A percentile compares a stretch with the other conserved stretches of the same genome.
phyloP scores from a whole-genome alignment of 2,888 invertebrate species.

The Lamproptera curius region DNA sequence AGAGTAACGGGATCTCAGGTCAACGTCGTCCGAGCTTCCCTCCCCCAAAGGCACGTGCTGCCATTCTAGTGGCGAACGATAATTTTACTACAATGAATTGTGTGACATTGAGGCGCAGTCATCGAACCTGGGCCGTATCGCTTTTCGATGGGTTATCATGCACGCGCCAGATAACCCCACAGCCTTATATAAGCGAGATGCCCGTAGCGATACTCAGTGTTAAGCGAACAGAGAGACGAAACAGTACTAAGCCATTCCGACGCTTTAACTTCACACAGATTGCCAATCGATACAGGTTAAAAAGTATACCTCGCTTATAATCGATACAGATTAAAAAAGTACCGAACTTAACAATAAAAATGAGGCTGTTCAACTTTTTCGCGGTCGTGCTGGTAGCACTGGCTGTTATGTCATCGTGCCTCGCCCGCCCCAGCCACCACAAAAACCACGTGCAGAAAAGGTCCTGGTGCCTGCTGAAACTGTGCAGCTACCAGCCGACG shows the following conservation, averaged over 20 bases:
- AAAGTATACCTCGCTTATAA: constrained; percentile 8
- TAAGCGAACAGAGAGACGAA: constrained; percentile 44
- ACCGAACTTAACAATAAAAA: too few relatives aligned
- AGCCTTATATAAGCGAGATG: constrained; percentile 52
- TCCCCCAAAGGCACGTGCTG: constrained; percentile 3
- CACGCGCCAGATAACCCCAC: constrained; percentile 69
- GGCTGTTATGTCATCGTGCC: constrained; percentile 36
- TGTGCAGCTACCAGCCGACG: constrained; percentile 49
- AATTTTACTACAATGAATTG: constrained; percentile 64
- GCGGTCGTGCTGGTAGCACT: constrained; percentile 41
- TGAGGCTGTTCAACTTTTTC: constrained; percentile 53
- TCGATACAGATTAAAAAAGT: too few relatives aligned
- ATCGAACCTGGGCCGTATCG: constrained; percentile 59
- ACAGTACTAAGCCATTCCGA: constrained; percentile 27
- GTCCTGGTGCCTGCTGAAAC: constrained; percentile 53
- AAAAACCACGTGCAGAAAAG: constrained; percentile 40
- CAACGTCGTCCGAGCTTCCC: background rate
- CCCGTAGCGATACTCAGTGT: constrained; percentile 50
- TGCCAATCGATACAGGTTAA: too few relatives aligned
- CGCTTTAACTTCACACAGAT: too few relatives aligned
- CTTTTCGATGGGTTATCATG: constrained; percentile 63
- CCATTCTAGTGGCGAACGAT: constrained; percentile 35
- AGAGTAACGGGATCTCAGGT: too few relatives aligned
- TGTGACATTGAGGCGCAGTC: constrained; percentile 70
- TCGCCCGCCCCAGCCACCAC: constrained; percentile 38